Evolutionary conservation across 2,797 vertebrate genomes (phyloP).

Genomic region (Lateolabrax maculatus): DNA sequence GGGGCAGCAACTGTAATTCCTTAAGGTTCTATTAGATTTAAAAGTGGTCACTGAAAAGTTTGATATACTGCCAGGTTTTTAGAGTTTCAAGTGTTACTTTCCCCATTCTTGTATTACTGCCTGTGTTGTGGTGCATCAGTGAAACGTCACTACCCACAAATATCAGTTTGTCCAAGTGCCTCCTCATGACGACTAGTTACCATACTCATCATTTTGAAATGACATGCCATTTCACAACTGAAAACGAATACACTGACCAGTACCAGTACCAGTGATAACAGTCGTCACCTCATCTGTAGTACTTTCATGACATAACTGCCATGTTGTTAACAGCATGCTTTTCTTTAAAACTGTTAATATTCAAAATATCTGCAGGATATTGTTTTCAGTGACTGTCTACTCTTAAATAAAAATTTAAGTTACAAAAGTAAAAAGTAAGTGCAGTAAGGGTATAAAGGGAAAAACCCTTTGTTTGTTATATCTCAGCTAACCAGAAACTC

Average conservation of each 20-base stretch:
- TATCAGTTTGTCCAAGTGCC: background rate
- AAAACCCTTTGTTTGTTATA: conserved; percentile 1
- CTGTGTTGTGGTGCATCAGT: background rate
- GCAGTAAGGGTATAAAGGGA: conserved; percentile 25
- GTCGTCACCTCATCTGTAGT: background rate
- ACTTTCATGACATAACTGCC: background rate
- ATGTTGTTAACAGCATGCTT: background rate
- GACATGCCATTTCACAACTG: background rate
- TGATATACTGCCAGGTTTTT: background rate
- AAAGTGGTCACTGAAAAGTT: too few relatives aligned
- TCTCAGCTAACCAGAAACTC: conserved; percentile 35
- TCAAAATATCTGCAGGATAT: background rate
- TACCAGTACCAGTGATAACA: background rate
- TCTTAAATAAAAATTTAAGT: background rate
- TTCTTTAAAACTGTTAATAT: background rate
- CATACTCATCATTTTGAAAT: background rate
- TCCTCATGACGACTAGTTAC: background rate
- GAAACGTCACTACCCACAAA: background rate
- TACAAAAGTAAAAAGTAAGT: conserved; percentile 14
- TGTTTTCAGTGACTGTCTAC: background rate
- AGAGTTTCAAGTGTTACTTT: background rate
- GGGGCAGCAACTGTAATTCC: background rate
- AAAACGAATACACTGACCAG: background rate
- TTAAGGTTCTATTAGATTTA: background rate
- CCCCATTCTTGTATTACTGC: background rate